phyloP scores from a whole-genome alignment of 2,888 invertebrate species.

The Ormyrus rosae region DNA sequence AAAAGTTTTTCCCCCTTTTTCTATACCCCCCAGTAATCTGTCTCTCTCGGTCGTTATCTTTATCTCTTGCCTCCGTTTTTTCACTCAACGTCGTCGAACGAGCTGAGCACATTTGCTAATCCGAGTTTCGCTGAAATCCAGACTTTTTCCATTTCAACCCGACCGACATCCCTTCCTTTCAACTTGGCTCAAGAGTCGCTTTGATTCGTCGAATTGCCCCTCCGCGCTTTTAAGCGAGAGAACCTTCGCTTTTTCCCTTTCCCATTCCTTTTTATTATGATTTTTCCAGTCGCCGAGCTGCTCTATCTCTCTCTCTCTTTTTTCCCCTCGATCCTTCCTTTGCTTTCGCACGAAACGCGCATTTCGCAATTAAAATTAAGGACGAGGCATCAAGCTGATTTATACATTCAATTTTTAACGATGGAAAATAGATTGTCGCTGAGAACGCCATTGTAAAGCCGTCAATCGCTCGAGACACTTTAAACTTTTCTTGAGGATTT shows the following conservation, averaged over 20 bases:
- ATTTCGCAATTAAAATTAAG: constrained; percentile 41
- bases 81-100: constrained; percentile 34
- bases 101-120: constrained; percentile 48
- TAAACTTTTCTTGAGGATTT: background rate
- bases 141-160: constrained; percentile 29
- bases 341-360: background rate
- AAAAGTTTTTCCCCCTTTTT: no score
- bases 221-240: constrained; percentile 13
- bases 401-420: constrained; percentile 5
- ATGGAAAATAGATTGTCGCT: background rate
- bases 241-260: constrained; percentile 49
- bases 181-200: constrained; percentile 55
- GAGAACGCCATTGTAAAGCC: background rate
- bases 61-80: constrained; percentile 13
- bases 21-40: no score
- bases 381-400: background rate
- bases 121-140: constrained; percentile 34
- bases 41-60: constrained; percentile 24
- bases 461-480: background rate
- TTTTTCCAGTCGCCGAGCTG: constrained; percentile 38
- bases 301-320: background rate
- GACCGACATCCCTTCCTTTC: constrained; percentile 43
- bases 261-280: constrained; percentile 54
- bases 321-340: background rate
- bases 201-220: constrained; percentile 57